Percentiles rank a stretch among this genome's conserved stretches.
Evolutionary conservation across 2,888 invertebrate genomes (phyloP).

Genomic region (Lepidocyrtinus sp.): DNA sequence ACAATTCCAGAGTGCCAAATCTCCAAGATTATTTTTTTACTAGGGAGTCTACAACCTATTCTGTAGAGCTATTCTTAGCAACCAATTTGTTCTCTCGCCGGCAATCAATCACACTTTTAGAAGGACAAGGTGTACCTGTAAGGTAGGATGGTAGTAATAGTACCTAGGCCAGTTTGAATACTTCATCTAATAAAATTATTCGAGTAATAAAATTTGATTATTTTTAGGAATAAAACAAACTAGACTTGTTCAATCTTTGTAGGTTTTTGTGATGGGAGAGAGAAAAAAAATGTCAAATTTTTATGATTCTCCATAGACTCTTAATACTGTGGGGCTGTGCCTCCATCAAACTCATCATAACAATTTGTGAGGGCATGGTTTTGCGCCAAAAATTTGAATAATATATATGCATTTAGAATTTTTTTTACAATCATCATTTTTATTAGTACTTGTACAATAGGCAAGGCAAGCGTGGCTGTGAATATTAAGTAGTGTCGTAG

Average conservation of each 20-base stretch:
- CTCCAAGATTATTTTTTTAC: too few species aligned
- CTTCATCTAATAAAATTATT: too few species aligned
- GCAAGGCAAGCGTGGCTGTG: slow-evolving; percentile 23
- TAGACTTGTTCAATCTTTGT: too few species aligned
- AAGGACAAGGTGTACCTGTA: too few species aligned
- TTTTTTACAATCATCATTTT: slow-evolving; percentile 33
- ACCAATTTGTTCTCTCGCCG: neutral
- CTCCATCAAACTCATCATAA: slow-evolving; percentile 29
- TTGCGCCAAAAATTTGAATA: too few species aligned
- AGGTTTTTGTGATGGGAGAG: too few species aligned
- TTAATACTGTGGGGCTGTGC: neutral
- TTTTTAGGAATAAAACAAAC: too few species aligned
- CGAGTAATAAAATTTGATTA: too few species aligned
- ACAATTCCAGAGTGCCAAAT: too few species aligned
- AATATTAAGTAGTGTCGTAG: slow-evolving; percentile 33
- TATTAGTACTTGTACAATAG: slow-evolving; percentile 25
- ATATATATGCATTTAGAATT: slow-evolving; percentile 12
- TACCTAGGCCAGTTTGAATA: too few species aligned
- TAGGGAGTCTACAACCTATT: too few species aligned
- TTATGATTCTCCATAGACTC: neutral
- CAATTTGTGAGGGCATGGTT: slow-evolving; percentile 32
- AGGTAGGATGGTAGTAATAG: too few species aligned
- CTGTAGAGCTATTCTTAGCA: neutral
- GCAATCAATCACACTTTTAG: neutral
- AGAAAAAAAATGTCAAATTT: neutral